A percentile compares a stretch with the other conserved stretches of the same genome.
phyloP scores from a whole-genome alignment of 2,113 vertebrate species.

The Bubalus kerabau region DNA sequence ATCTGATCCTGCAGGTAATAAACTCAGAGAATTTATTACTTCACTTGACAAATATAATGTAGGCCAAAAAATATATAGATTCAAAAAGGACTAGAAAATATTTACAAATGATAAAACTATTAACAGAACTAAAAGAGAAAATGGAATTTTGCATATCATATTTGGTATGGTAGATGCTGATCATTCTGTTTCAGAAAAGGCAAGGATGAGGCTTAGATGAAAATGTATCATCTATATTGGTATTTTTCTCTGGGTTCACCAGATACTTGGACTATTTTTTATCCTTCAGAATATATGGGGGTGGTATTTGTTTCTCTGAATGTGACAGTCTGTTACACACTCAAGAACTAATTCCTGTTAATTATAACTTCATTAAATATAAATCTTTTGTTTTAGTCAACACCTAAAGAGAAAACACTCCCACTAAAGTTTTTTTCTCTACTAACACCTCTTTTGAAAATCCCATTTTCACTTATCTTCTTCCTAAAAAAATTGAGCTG shows the following conservation, averaged over 20 bases:
- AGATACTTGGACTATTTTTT: not conserved
- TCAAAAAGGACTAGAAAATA: not conserved
- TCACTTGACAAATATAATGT: not conserved
- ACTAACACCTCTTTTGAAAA: not conserved
- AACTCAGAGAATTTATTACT: not conserved
- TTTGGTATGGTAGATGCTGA: not conserved
- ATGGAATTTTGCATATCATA: not conserved
- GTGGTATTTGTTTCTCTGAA: not conserved
- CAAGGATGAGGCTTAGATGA: not conserved
- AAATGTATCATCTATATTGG: not conserved
- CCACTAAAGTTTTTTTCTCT: not conserved
- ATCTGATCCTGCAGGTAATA: not conserved
- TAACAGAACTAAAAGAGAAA: not conserved
- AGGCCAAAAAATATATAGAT: not conserved
- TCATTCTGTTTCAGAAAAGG: not conserved
- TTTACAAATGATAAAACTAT: not conserved
- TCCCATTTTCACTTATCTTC: not conserved
- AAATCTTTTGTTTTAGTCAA: slow-evolving; percentile 26
- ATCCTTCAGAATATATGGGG: not conserved
- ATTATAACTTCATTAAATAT: slow-evolving; percentile 1
- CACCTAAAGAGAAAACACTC: not conserved
- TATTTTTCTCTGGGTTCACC: not conserved
- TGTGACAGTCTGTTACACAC: not conserved
- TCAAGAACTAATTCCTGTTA: not conserved
- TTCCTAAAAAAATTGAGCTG: not conserved